Conservation (phyloP, 2,797 vertebrate species). For the Sebastes matsubarae region DNA sequence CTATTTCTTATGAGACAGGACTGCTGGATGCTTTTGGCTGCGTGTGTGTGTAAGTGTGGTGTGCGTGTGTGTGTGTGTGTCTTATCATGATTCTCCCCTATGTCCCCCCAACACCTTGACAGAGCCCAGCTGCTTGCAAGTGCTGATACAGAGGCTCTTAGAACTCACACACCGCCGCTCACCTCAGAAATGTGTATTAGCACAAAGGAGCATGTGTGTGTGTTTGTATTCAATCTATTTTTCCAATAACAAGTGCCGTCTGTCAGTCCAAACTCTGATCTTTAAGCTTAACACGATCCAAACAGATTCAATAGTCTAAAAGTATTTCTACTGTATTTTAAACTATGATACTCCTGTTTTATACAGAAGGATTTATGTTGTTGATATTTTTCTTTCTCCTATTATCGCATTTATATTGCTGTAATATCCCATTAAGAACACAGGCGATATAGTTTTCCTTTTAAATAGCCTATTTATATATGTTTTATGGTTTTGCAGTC, state of each 20-base stretch:
- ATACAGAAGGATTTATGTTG: not conserved
- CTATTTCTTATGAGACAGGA: conserved; percentile 1
- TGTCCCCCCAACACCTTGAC: conserved; percentile 45
- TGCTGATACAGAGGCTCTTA: conserved; percentile 45
- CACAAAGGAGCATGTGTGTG: not conserved
- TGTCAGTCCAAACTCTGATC: not conserved
- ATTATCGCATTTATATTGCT: not conserved
- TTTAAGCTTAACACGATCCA: not conserved
- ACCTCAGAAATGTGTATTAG: conserved; percentile 12
- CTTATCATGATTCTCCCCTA: not conserved
- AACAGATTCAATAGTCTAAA: not conserved
- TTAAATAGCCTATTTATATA: not conserved
- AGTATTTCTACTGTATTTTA: not conserved
- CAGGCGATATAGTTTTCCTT: not conserved
- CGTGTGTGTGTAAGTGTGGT: not conserved
- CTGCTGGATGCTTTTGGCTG: conserved; percentile 1
- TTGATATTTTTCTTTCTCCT: not conserved
- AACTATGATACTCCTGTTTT: not conserved
- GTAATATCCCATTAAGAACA: not conserved
- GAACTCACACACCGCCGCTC: conserved; percentile 42
- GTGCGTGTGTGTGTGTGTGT: not conserved
- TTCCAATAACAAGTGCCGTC: not conserved
- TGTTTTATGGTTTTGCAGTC: not conserved
- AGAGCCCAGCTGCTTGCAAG: conserved; percentile 57
- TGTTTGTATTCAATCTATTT: not conserved